Conservation (phyloP, 2,797 vertebrate species). For the Hozukius guyotensis region DNA sequence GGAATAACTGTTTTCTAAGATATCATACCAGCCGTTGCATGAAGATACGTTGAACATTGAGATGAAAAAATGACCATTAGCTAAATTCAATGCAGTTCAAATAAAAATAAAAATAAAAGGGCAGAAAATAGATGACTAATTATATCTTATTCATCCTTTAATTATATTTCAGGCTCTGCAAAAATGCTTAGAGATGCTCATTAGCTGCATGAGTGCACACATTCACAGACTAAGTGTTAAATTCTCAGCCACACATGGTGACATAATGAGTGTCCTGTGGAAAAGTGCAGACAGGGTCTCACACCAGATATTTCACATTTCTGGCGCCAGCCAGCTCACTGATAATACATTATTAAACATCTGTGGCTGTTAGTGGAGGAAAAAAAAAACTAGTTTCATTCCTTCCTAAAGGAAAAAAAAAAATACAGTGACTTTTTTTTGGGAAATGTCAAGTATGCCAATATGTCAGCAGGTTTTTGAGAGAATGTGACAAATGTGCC, state of each 20-base stretch:
- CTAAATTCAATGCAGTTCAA: background rate
- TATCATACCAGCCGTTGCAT: too few relatives aligned
- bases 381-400: background rate
- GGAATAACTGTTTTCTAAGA: too few relatives aligned
- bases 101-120: background rate
- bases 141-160: background rate
- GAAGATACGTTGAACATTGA: background rate
- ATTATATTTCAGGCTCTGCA: constrained; percentile 3
- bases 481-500: constrained; percentile 34
- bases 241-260: background rate
- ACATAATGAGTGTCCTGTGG: constrained; percentile 7
- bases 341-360: background rate
- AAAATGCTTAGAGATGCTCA: background rate
- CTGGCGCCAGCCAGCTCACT: background rate
- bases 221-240: background rate
- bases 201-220: background rate
- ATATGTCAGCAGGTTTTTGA: constrained; percentile 23
- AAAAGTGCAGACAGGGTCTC: constrained; percentile 2
- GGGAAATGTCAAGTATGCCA: constrained; percentile 27
- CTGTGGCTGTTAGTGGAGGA: background rate
- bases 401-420: background rate
- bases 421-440: background rate
- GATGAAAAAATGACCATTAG: background rate
- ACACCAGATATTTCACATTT: constrained; percentile 15
- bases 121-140: background rate